Conservation (phyloP, 2,113 vertebrate species). For the Crocuta crocuta region DNA sequence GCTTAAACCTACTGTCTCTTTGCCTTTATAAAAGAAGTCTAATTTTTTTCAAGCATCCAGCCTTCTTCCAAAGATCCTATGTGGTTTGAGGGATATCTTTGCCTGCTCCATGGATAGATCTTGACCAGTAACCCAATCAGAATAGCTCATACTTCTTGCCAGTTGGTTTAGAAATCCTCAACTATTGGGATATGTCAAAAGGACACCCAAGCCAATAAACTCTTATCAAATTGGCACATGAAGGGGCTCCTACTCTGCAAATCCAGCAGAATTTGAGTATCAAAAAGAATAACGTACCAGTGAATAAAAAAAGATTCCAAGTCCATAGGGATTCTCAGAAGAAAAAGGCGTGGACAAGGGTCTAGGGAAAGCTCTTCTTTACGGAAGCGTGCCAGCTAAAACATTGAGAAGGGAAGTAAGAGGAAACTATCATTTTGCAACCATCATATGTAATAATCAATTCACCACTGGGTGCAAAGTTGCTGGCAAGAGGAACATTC, state of each 20-base stretch:
- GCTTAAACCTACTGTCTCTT: not conserved
- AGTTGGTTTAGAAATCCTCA: not conserved
- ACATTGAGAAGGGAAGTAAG: not conserved
- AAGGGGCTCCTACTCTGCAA: not conserved
- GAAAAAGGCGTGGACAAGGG: not conserved
- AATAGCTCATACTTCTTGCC: not conserved
- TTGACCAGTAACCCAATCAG: not conserved
- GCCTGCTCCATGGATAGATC: not conserved
- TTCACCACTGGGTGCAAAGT: not conserved
- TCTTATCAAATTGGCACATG: not conserved
- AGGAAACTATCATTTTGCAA: not conserved
- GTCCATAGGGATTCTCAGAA: not conserved
- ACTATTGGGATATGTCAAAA: not conserved
- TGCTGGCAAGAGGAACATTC: not conserved
- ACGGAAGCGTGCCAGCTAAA: not conserved
- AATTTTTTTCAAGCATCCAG: not conserved
- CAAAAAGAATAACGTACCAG: not conserved
- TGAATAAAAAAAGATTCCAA: not conserved
- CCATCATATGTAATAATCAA: not conserved
- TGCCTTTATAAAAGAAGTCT: slow-evolving; percentile 12
- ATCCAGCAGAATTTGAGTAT: slow-evolving; percentile 18
- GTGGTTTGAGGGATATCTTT: not conserved
- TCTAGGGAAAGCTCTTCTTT: not conserved
- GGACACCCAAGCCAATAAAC: not conserved
- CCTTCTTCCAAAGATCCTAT: not conserved